Percentiles rank a stretch among this genome's conserved stretches.
phyloP scores from a whole-genome alignment of 2,888 invertebrate genomes.

The Cephus pulcher region DNA sequence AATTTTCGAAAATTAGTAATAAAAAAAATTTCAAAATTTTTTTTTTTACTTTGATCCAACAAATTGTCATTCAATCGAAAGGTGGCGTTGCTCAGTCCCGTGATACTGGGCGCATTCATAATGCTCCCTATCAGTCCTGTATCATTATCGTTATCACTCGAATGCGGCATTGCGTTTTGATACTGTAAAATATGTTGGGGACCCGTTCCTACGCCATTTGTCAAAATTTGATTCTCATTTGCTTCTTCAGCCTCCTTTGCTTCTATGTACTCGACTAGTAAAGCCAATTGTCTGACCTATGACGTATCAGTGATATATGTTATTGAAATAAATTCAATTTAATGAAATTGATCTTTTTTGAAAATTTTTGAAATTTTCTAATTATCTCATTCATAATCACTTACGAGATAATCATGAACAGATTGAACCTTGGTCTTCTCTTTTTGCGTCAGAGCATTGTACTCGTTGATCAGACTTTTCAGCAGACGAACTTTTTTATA shows the following conservation, averaged over 20 bases:
- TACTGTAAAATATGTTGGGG: conserved; percentile 27
- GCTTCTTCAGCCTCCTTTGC: conserved; percentile 29
- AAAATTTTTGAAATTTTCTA: not conserved
- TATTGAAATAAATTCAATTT: not conserved
- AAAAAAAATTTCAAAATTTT: no score
- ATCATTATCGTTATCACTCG: not conserved
- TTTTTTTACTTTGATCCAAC: not conserved
- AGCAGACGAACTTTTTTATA: conserved; percentile 42
- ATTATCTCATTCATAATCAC: not conserved
- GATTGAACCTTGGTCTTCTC: conserved; percentile 50
- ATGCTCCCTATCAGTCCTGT: not conserved
- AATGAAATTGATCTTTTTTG: no score
- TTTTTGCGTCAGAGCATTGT: conserved; percentile 38
- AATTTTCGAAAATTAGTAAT: not conserved
- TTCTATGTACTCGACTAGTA: conserved; percentile 41
- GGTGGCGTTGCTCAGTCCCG: conserved; percentile 16
- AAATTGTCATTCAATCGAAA: not conserved
- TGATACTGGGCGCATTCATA: conserved; percentile 10
- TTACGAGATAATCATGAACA: conserved; percentile 55
- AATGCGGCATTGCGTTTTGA: conserved; percentile 20
- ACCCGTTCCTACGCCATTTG: not conserved
- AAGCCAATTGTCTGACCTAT: conserved; percentile 40
- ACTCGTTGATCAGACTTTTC: conserved; percentile 47
- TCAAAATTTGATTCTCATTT: conserved; percentile 11
- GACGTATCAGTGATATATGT: not conserved